phyloP scores from a whole-genome alignment of 2,888 invertebrate genomes.

The Phania funesta region DNA sequence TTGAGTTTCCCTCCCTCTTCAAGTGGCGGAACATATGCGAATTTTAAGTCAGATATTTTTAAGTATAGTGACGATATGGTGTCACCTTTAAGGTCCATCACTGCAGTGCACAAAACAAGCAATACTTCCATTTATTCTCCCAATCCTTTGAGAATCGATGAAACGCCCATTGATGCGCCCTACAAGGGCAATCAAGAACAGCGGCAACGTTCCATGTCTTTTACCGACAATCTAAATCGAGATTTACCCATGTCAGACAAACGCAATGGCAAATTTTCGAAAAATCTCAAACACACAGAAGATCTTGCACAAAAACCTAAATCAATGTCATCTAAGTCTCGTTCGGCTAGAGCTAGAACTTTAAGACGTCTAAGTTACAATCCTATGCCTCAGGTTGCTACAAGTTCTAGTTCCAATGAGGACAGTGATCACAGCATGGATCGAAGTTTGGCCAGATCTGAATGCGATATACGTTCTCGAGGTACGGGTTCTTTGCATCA shows the following conservation, averaged over 20 bases:
- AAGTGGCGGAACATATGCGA: conserved; percentile 57
- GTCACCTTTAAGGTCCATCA: conserved; percentile 76
- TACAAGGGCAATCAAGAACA: conserved; percentile 69
- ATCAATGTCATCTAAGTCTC: conserved; percentile 77
- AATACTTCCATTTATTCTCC: conserved; percentile 75
- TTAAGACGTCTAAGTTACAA: conserved; percentile 82
- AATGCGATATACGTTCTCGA: conserved; percentile 81
- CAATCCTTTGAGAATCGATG: conserved; percentile 60
- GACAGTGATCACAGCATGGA: conserved; percentile 74
- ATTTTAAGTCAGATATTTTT: conserved; percentile 72
- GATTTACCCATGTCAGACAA: conserved; percentile 73
- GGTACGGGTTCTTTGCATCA: conserved; percentile 70
- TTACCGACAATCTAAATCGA: conserved; percentile 80
- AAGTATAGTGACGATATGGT: conserved; percentile 69
- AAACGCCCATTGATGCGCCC: conserved; percentile 51
- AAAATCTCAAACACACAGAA: conserved; percentile 13
- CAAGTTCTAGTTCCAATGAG: conserved; percentile 82
- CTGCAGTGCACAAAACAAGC: conserved; percentile 72
- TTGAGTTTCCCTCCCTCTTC: conserved; percentile 70
- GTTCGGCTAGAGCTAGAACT: conserved; percentile 82
- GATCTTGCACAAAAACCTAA: conserved; percentile 40
- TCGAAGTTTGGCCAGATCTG: conserved; percentile 82
- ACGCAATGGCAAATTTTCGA: conserved; percentile 47
- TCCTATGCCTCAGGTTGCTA: conserved; percentile 82
- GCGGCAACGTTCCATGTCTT: conserved; percentile 81